Evolutionary conservation across 2,113 vertebrate species (phyloP).

Genomic region (Scartelaos histophorus): DNA sequence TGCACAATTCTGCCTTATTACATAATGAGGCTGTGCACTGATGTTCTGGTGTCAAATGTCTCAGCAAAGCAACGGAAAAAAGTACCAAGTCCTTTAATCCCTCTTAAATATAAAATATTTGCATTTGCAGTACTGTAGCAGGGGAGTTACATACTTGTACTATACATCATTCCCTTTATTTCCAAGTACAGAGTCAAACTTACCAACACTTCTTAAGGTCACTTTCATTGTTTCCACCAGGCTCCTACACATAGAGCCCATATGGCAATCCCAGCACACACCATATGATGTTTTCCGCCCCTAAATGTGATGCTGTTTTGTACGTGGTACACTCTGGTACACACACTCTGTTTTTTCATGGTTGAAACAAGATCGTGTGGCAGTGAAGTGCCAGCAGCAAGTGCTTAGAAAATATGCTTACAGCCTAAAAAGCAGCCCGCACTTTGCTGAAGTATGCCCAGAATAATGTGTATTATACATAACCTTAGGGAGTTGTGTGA

Average conservation of each 20-base stretch:
- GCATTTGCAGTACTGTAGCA: neutral
- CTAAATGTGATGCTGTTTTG: constrained; percentile 26
- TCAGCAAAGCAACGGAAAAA: no score
- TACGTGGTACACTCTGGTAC: constrained; percentile 51
- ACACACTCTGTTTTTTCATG: constrained; percentile 30
- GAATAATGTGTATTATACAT: constrained; percentile 18
- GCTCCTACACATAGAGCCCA: constrained; percentile 24
- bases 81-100: no score
- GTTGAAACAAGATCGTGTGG: neutral
- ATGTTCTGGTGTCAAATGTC: no score
- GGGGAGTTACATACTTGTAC: neutral
- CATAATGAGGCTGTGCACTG: no score
- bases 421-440: constrained; percentile 3
- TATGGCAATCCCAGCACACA: constrained; percentile 37
- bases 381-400: constrained; percentile 13
- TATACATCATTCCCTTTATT: neutral
- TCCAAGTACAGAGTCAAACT: neutral
- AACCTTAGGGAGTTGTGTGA: constrained; percentile 15
- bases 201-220: neutral
- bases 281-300: constrained; percentile 27
- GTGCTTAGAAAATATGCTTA: constrained; percentile 5
- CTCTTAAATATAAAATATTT: no score
- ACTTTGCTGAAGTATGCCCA: neutral
- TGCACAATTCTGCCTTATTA: no score
- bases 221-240: neutral